Conservation (phyloP, 2,888 invertebrate genomes). For the Agrilus cyanescens region DNA sequence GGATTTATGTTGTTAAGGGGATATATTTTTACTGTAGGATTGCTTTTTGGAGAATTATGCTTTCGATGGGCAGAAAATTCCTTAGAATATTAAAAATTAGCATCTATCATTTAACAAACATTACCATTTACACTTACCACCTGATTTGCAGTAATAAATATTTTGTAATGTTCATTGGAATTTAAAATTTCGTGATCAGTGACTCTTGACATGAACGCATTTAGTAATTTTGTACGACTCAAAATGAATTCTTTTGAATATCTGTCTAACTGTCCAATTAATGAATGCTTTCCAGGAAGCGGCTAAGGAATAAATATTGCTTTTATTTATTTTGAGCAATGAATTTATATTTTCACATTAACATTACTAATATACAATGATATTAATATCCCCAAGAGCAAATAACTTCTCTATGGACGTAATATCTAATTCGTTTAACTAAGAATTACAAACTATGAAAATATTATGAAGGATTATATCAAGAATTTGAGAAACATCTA, state of each 20-base stretch:
- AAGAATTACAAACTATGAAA: too few relatives aligned
- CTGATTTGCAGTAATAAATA: conserved; percentile 54
- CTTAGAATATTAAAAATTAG: conserved; percentile 28
- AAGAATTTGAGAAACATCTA: too few relatives aligned
- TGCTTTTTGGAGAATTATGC: conserved; percentile 41
- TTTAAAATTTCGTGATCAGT: conserved; percentile 59
- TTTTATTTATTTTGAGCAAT: too few relatives aligned
- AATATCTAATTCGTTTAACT: too few relatives aligned
- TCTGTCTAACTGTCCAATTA: conserved; percentile 54
- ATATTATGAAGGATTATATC: too few relatives aligned
- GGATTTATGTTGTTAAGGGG: conserved; percentile 24
- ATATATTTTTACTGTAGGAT: conserved; percentile 12
- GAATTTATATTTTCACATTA: too few relatives aligned
- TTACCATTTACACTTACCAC: conserved; percentile 35
- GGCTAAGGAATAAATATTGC: conserved; percentile 38
- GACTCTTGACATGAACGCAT: conserved; percentile 51
- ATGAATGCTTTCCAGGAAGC: conserved; percentile 56
- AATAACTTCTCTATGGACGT: too few relatives aligned
- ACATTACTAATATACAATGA: too few relatives aligned
- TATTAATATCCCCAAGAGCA: too few relatives aligned
- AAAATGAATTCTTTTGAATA: conserved; percentile 60
- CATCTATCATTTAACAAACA: not conserved
- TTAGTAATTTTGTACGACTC: conserved; percentile 51
- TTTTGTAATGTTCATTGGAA: conserved; percentile 49
- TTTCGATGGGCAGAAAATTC: conserved; percentile 52